Conservation (phyloP, 2,113 vertebrate genomes). For the Melanocharis versteri region DNA sequence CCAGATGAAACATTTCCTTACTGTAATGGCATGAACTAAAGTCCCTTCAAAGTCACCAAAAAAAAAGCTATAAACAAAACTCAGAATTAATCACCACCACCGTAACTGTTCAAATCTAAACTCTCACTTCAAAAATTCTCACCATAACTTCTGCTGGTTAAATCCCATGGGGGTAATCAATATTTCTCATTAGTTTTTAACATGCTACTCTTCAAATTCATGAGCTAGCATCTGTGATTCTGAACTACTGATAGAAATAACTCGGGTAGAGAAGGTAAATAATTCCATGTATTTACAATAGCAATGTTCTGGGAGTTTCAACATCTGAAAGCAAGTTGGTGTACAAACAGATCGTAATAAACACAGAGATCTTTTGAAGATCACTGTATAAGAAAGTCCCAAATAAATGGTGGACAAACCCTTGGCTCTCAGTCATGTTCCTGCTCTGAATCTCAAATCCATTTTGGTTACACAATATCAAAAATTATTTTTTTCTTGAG, state of each 20-base stretch:
- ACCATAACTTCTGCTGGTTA: background rate
- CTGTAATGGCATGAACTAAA: background rate
- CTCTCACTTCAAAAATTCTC: background rate
- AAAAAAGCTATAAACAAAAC: background rate
- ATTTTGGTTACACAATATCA: background rate
- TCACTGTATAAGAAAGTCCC: background rate
- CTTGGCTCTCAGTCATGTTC: background rate
- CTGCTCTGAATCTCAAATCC: background rate
- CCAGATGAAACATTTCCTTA: background rate
- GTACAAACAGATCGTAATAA: background rate
- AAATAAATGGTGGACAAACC: background rate
- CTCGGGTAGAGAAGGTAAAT: background rate
- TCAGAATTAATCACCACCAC: background rate
- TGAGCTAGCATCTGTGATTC: background rate
- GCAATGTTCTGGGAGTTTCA: background rate
- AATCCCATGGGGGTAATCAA: background rate
- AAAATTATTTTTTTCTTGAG: background rate
- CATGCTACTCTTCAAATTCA: background rate
- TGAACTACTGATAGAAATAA: background rate
- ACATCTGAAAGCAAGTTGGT: background rate
- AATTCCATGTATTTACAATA: background rate
- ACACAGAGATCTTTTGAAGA: background rate
- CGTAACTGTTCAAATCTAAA: background rate
- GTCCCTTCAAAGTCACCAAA: background rate
- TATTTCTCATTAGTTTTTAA: background rate